phyloP scores from a whole-genome alignment of 2,113 vertebrate species.

The Colossoma macropomum region DNA sequence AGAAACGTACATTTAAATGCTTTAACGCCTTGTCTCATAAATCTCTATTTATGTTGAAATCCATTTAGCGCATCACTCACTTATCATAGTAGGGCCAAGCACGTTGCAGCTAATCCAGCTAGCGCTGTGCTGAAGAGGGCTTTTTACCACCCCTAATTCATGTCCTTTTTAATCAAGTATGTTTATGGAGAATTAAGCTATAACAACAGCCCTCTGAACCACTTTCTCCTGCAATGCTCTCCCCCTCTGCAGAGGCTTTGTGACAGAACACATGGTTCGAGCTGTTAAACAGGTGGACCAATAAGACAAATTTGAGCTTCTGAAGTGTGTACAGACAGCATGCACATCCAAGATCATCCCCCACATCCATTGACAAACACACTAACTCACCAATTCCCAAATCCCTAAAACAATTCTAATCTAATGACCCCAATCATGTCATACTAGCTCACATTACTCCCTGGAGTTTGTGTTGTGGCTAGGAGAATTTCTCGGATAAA shows the following conservation, averaged over 20 bases:
- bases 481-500: constrained; percentile 5
- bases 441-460: constrained; percentile 29
- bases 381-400: background rate
- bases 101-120: constrained; percentile 49
- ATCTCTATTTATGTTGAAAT: constrained; percentile 75
- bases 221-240: background rate
- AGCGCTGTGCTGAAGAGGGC: constrained; percentile 57
- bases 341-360: constrained; percentile 34
- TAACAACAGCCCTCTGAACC: constrained; percentile 41
- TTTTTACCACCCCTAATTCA: constrained; percentile 55
- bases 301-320: constrained; percentile 6
- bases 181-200: constrained; percentile 41
- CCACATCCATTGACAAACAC: background rate
- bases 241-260: background rate
- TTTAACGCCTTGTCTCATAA: constrained; percentile 58
- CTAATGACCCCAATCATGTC: constrained; percentile 20
- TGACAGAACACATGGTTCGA: background rate
- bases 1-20: constrained; percentile 58
- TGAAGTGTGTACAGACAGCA: constrained; percentile 3
- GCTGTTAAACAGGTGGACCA: constrained; percentile 29
- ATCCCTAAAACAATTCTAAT: background rate
- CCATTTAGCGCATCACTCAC: constrained; percentile 72
- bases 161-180: constrained; percentile 57
- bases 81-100: constrained; percentile 53
- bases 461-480: constrained; percentile 25